Evolutionary conservation across 2,797 vertebrate genomes (phyloP).

Genomic region (Chrysocyon brachyurus): DNA sequence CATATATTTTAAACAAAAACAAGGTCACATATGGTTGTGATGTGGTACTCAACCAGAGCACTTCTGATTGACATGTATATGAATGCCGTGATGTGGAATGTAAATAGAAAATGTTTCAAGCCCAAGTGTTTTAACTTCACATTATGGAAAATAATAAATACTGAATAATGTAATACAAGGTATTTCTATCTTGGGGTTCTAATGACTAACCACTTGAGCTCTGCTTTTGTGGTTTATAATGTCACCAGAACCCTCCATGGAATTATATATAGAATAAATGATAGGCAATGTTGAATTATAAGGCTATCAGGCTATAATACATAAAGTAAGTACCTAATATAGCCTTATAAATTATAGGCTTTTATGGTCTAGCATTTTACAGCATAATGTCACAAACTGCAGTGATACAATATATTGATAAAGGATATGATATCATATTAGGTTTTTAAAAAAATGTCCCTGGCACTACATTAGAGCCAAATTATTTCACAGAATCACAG

Average conservation of each 20-base stretch:
- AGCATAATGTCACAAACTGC: constrained; percentile 87
- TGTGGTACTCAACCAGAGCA: constrained; percentile 59
- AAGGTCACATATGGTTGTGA: constrained; percentile 62
- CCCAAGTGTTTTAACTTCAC: constrained; percentile 82
- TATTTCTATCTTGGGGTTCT: constrained; percentile 87
- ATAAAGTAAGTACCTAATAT: constrained; percentile 90
- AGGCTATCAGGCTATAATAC: constrained; percentile 89
- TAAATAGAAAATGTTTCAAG: constrained; percentile 83
- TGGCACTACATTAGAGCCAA: constrained; percentile 71
- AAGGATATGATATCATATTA: constrained; percentile 83
- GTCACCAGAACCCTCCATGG: constrained; percentile 88
- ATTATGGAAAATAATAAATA: constrained; percentile 87
- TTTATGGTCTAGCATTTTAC: constrained; percentile 89
- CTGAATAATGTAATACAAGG: constrained; percentile 85
- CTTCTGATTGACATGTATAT: constrained; percentile 76
- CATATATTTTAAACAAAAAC: constrained; percentile 72
- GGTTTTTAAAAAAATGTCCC: constrained; percentile 77
- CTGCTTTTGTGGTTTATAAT: constrained; percentile 90
- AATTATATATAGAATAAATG: constrained; percentile 91
- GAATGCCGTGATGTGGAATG: constrained; percentile 70
- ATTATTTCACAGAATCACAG: constrained; percentile 69
- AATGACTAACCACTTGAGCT: constrained; percentile 88
- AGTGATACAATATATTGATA: constrained; percentile 87
- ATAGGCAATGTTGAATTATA: constrained; percentile 88
- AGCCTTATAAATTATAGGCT: constrained; percentile 89